These are phyloP conservation scores for Tetramorium alpestre DNA, from an alignment of 1,140 invertebrate genomes.

Conservation along the genomic window DNA sequence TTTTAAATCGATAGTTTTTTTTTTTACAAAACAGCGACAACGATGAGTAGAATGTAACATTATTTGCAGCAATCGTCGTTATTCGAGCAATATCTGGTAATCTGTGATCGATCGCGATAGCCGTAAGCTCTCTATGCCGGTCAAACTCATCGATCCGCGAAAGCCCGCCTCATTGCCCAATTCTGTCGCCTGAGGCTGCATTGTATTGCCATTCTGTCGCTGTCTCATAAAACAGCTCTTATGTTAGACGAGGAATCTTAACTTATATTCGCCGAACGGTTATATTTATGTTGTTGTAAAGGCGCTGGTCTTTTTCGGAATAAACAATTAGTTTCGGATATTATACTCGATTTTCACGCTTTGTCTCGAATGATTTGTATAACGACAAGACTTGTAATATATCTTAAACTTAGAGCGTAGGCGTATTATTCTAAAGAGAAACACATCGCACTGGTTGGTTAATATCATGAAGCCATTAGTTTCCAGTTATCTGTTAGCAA, in stretches of 20 bases:
- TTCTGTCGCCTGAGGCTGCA: not conserved
- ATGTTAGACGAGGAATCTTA: slow-evolving; percentile 42
- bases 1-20: not conserved
- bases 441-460: not conserved
- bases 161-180: slow-evolving; percentile 48
- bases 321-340: slow-evolving; percentile 46
- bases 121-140: slow-evolving; percentile 24
- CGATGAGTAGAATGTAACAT: not conserved
- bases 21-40: not conserved
- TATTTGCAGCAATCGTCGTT: slow-evolving; percentile 1
- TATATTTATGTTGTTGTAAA: slow-evolving; percentile 69
- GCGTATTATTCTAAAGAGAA: slow-evolving; percentile 6
- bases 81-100: slow-evolving; percentile 32
- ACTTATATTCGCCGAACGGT: slow-evolving; percentile 72
- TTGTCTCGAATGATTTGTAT: not conserved
- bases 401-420: not conserved
- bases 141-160: slow-evolving; percentile 59
- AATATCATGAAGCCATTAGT: not conserved
- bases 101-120: slow-evolving; percentile 61
- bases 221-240: slow-evolving; percentile 66
- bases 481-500: not conserved
- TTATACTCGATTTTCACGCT: slow-evolving; percentile 32
- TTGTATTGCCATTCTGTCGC: slow-evolving; percentile 69
- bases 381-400: not conserved
- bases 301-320: slow-evolving; percentile 45